Evolutionary conservation across 2,797 vertebrate genomes (phyloP), one percentile per base, ranked within the genome.

Genomic region (Pterois miles): DNA sequence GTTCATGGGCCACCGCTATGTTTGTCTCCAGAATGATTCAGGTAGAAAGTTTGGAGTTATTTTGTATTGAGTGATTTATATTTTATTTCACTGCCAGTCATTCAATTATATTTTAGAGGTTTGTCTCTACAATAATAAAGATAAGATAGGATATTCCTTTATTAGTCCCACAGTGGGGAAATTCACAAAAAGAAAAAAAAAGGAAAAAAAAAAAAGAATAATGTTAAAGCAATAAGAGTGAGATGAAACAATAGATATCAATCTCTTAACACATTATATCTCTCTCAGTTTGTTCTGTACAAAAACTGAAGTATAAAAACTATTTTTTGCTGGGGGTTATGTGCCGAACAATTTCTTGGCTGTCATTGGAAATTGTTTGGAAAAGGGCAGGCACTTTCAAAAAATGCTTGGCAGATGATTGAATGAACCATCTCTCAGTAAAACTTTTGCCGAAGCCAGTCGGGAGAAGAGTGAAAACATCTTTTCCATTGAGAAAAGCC

Each of bases 1-100:
- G 74, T 83, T 84, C 71, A 71, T 36, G 57, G 78, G 71, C 4
- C 56, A 18, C 66, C 10, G 53, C 34, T 58, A 34, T 70, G 60
- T 31, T 58, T 58, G 63, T 36, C 34, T 29, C 34, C 38, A 7
- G 48, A 59, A 52, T 25, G 9, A n/a, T 23, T 69, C 34, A 50
- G 29, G 23, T 33, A 43, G 20, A 54, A 14, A 46, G 16, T 48
- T 38, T 31, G 27, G 8, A 12, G 56, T 43, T 13, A 25, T 59
- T 53, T 31, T 54, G 14, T 22, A 53, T 69, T 36, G 20, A 18
- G 3, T 27, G 3, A 65, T 65, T 71, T 65, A 6, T 36, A 62
- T 48, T 58, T 53, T 2, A 20, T 50, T 18, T 25, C 13, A 27
- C 38, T 27, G 22, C 36, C 33, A 57, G 52, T 25, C 0, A 4